These are phyloP conservation scores for Chymomyza procnemis DNA, from an alignment of 2,888 invertebrate species.

Conservation along the genomic window DNA sequence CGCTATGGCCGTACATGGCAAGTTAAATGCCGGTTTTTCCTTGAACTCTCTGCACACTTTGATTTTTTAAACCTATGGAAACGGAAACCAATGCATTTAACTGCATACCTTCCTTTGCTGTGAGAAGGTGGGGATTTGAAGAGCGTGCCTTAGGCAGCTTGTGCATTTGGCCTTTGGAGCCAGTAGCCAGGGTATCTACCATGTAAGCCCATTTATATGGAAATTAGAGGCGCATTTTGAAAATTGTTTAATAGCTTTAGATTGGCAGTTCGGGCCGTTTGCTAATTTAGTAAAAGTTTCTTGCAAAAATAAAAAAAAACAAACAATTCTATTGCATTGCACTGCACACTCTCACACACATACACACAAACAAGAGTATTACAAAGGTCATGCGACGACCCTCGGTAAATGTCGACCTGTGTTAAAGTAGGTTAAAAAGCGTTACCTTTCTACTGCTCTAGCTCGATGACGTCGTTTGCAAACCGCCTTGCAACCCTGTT, in stretches of 20 bases:
- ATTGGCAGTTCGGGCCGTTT: not conserved
- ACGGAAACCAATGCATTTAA: slow-evolving; percentile 57
- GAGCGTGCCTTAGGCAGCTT: not conserved
- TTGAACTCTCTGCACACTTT: slow-evolving; percentile 43
- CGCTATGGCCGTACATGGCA: slow-evolving; percentile 32
- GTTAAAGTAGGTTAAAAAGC: slow-evolving; percentile 68
- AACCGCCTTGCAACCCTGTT: slow-evolving; percentile 42
- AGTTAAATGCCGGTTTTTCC: slow-evolving; percentile 49
- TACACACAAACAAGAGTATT: slow-evolving; percentile 2
- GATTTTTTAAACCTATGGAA: slow-evolving; percentile 37
- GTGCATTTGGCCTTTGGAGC: slow-evolving; percentile 1
- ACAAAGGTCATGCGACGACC: slow-evolving; percentile 69
- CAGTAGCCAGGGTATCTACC: not conserved
- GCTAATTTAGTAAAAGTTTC: not conserved
- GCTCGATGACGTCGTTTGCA: slow-evolving; percentile 15
- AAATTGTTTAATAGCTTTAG: slow-evolving; percentile 5
- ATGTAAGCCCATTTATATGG: slow-evolving; percentile 21
- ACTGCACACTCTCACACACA: not conserved
- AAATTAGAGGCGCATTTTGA: slow-evolving; percentile 41
- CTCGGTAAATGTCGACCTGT: slow-evolving; percentile 67
- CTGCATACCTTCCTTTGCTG: slow-evolving; percentile 46
- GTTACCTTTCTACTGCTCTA: slow-evolving; percentile 48
- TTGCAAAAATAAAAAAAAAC: not conserved
- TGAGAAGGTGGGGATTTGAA: not conserved
- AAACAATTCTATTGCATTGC: not conserved